Evolutionary conservation across 2,797 vertebrate species (phyloP).

Genomic region (Helostoma temminkii): DNA sequence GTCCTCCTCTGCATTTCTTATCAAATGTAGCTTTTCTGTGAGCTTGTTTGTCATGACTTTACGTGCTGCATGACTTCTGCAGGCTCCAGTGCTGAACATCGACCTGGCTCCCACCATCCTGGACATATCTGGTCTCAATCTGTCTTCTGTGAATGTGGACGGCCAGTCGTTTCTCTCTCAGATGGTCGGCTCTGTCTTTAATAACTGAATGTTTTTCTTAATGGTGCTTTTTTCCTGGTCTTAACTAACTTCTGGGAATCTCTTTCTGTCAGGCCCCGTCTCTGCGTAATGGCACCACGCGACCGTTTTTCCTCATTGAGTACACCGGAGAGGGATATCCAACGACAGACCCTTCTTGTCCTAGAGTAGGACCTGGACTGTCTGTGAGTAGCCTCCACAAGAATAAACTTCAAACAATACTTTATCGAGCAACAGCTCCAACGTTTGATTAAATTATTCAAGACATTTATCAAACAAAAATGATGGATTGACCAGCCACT

Average conservation of each 20-base stretch:
- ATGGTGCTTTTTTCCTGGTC: neutral
- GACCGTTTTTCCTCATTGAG: slow-evolving; percentile 84
- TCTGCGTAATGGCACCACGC: slow-evolving; percentile 73
- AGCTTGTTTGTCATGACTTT: neutral
- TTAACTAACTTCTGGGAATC: neutral
- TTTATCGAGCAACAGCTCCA: too few relatives aligned
- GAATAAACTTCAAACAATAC: too few relatives aligned
- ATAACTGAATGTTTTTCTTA: neutral
- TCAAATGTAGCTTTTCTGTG: neutral
- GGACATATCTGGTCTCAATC: slow-evolving; percentile 84
- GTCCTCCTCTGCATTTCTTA: neutral
- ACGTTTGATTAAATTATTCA: too few relatives aligned
- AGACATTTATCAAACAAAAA: too few relatives aligned
- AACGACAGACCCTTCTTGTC: slow-evolving; percentile 79
- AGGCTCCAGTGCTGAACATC: slow-evolving; percentile 86
- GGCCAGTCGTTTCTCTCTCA: slow-evolving; percentile 86
- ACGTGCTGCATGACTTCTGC: neutral
- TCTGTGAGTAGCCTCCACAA: slow-evolving; percentile 84
- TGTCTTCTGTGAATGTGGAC: slow-evolving; percentile 78
- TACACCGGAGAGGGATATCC: slow-evolving; percentile 83
- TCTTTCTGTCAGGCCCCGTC: slow-evolving; percentile 75
- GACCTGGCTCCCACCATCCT: slow-evolving; percentile 86
- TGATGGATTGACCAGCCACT: too few relatives aligned
- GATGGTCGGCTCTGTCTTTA: slow-evolving; percentile 76
- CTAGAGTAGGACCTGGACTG: slow-evolving; percentile 83